A percentile compares a stretch with the other conserved stretches of the same genome.
Conservation (phyloP, 2,113 vertebrate species). For the Orycteropus afer region DNA sequence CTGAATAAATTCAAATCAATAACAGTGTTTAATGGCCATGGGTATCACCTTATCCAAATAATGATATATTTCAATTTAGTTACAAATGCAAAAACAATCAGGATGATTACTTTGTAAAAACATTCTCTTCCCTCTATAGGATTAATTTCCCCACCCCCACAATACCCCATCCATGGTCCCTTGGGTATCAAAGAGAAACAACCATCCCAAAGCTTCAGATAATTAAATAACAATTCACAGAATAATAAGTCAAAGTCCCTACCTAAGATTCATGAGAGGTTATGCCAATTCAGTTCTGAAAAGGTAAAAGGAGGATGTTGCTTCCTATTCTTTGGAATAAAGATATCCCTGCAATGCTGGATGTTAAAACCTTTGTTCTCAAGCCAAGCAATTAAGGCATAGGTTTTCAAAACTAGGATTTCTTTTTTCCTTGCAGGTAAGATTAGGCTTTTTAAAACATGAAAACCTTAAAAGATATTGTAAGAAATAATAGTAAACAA, state of each 20-base stretch:
- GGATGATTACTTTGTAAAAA: neutral
- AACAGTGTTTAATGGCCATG: neutral
- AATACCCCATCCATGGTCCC: slow-evolving; percentile 48
- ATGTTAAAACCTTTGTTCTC: slow-evolving; percentile 87
- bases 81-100: slow-evolving; percentile 44
- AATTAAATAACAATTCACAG: slow-evolving; percentile 71
- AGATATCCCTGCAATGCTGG: slow-evolving; percentile 72
- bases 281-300: slow-evolving; percentile 60
- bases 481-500: slow-evolving; percentile 31
- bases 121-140: slow-evolving; percentile 50
- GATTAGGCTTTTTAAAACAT: slow-evolving; percentile 56
- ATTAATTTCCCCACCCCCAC: slow-evolving; percentile 13
- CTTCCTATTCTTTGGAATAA: slow-evolving; percentile 64
- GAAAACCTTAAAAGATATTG: slow-evolving; percentile 47
- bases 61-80: slow-evolving; percentile 29
- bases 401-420: slow-evolving; percentile 63
- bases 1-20: slow-evolving; percentile 55
- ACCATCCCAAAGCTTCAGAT: slow-evolving; percentile 65
- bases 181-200: slow-evolving; percentile 54
- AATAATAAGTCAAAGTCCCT: slow-evolving; percentile 57
- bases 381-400: slow-evolving; percentile 69
- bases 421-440: slow-evolving; percentile 5
- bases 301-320: slow-evolving; percentile 61
- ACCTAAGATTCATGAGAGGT: slow-evolving; percentile 39
- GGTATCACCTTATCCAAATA: neutral